These are phyloP conservation scores for Helicorthomorpha holstii DNA, from an alignment of 1,140 invertebrate genomes.

Conservation along the genomic window DNA sequence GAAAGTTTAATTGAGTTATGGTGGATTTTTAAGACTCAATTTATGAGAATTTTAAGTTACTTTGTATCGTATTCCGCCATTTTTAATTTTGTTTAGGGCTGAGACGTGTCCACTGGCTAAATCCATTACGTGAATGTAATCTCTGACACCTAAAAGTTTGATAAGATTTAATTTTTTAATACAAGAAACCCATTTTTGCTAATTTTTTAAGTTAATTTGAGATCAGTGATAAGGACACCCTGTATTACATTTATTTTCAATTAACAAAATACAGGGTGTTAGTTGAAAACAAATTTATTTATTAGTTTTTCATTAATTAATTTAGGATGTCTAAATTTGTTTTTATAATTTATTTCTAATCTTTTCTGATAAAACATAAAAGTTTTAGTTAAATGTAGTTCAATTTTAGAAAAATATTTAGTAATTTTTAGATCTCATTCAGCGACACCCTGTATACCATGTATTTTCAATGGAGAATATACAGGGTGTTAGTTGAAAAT, in stretches of 20 bases:
- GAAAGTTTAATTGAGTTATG: constrained; percentile 17
- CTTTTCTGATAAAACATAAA: too few species aligned
- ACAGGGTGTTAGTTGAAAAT: too few species aligned
- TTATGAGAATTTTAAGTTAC: constrained; percentile 14
- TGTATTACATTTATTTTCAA: neutral
- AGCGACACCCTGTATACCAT: too few species aligned
- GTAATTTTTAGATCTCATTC: too few species aligned
- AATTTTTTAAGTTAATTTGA: neutral
- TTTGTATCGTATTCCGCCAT: constrained; percentile 25
- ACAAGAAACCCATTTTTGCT: neutral
- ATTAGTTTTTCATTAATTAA: too few species aligned
- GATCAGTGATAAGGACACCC: neutral
- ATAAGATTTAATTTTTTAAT: neutral
- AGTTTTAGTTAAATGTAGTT: too few species aligned
- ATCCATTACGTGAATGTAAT: constrained; percentile 97
- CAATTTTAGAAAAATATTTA: too few species aligned
- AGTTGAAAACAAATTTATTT: too few species aligned
- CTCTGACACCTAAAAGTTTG: constrained; percentile 53
- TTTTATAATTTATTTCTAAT: too few species aligned
- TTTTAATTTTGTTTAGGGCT: constrained; percentile 51
- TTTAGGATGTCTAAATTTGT: too few species aligned
- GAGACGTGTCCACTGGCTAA: constrained; percentile 80
- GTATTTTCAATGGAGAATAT: too few species aligned
- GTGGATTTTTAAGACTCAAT: neutral
- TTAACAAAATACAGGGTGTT: too few species aligned